A percentile compares a stretch with the other conserved stretches of the same genome.
phyloP scores from a whole-genome alignment of 2,888 invertebrate genomes.

The Xestoiulus laeticollis region DNA sequence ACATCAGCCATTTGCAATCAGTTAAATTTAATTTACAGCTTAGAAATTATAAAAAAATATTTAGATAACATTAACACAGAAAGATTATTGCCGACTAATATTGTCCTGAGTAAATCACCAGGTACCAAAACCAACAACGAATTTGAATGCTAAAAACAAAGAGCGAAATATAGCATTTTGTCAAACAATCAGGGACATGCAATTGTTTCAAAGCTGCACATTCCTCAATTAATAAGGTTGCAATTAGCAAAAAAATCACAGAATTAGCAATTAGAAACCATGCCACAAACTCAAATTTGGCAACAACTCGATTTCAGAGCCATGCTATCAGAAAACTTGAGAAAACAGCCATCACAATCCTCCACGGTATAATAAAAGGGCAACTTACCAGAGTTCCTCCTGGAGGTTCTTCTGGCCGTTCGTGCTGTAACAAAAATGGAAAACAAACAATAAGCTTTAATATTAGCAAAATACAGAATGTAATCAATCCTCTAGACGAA shows the following conservation, averaged over 20 bases:
- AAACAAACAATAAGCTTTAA: neutral
- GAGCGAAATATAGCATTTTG: neutral
- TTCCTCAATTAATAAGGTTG: neutral
- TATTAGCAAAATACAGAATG: neutral
- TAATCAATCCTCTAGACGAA: neutral
- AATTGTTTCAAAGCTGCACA: neutral
- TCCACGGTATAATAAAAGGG: neutral
- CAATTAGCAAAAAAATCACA: neutral
- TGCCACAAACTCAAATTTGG: neutral
- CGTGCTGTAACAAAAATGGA: neutral
- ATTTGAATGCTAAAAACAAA: neutral
- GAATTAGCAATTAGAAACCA: neutral
- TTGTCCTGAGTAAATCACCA: neutral
- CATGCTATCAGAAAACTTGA: neutral
- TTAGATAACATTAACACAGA: neutral
- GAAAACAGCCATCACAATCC: neutral
- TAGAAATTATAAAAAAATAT: neutral
- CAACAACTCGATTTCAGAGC: neutral
- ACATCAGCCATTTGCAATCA: neutral
- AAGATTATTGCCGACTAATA: neutral
- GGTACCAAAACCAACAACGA: neutral
- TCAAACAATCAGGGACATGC: neutral
- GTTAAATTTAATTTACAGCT: neutral
- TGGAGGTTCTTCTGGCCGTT: neutral
- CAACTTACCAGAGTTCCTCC: conserved; percentile 34